Percentiles rank a stretch among this genome's conserved stretches.
phyloP scores from a whole-genome alignment of 2,113 vertebrate species.

The Lanius ludovicianus region DNA sequence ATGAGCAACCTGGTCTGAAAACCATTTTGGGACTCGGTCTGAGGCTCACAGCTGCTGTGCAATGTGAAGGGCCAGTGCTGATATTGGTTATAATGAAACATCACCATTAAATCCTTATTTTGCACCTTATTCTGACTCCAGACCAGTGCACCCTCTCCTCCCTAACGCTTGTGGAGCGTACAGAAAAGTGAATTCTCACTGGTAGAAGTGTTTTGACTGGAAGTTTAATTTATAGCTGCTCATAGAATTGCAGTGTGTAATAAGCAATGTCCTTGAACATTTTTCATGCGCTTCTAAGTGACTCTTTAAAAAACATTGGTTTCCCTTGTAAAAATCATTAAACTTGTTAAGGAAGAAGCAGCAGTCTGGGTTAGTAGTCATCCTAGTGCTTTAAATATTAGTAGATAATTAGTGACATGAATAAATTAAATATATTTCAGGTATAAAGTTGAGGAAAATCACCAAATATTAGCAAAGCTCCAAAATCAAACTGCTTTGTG shows the following conservation, averaged over 20 bases:
- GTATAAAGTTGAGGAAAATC: constrained; percentile 12
- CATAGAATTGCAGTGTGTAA: not conserved
- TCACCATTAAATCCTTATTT: not conserved
- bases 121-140: not conserved
- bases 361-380: not conserved
- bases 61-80: not conserved
- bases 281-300: constrained; percentile 40
- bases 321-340: constrained; percentile 47
- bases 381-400: not conserved
- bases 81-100: not conserved
- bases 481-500: constrained; percentile 5
- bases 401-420: not conserved
- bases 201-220: constrained; percentile 4
- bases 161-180: accelerated
- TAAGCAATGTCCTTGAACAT: constrained; percentile 15
- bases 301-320: constrained; percentile 35
- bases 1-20: not conserved
- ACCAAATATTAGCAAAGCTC: constrained; percentile 17
- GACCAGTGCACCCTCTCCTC: not conserved
- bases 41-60: not conserved
- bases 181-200: not conserved
- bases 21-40: not conserved
- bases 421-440: constrained; percentile 38
- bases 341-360: constrained; percentile 14
- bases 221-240: constrained; percentile 38